phyloP scores from a whole-genome alignment of 2,797 vertebrate genomes.

The Hippopotamyrus pictus region DNA sequence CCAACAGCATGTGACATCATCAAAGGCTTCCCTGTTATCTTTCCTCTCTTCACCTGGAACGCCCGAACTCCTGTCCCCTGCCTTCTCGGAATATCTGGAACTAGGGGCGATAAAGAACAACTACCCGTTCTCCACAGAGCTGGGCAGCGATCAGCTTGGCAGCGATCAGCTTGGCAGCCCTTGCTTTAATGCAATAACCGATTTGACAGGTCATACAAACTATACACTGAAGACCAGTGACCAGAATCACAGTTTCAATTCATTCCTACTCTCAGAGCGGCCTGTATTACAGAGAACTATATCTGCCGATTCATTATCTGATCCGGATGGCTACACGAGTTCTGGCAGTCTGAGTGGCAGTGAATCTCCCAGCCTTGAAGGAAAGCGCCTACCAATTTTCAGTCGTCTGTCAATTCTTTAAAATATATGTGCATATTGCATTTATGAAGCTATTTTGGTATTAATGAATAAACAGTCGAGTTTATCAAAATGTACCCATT shows the following conservation, averaged over 20 bases:
- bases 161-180: constrained; percentile 31
- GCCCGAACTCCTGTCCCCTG: constrained; percentile 52
- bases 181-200: constrained; percentile 48
- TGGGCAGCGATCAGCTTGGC: constrained; percentile 29
- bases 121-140: constrained; percentile 44
- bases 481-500: constrained; percentile 37
- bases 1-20: constrained; percentile 47
- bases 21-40: constrained; percentile 53
- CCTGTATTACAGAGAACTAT: constrained; percentile 59
- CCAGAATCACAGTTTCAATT: constrained; percentile 15
- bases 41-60: constrained; percentile 55
- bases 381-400: constrained; percentile 75
- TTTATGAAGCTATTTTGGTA: constrained; percentile 56
- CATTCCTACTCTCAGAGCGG: constrained; percentile 34
- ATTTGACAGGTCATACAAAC: constrained; percentile 40
- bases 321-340: constrained; percentile 71
- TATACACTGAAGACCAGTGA: constrained; percentile 20
- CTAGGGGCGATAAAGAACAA: constrained; percentile 43
- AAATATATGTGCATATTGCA: constrained; percentile 67
- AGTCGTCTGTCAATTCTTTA: constrained; percentile 73
- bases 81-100: constrained; percentile 43
- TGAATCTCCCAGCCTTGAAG: constrained; percentile 66
- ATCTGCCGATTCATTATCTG: constrained; percentile 72
- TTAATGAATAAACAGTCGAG: constrained; percentile 53
- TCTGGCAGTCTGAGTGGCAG: constrained; percentile 71